Evolutionary conservation across 1,140 invertebrate genomes (phyloP).

Genomic region (Meteorus sp.): DNA sequence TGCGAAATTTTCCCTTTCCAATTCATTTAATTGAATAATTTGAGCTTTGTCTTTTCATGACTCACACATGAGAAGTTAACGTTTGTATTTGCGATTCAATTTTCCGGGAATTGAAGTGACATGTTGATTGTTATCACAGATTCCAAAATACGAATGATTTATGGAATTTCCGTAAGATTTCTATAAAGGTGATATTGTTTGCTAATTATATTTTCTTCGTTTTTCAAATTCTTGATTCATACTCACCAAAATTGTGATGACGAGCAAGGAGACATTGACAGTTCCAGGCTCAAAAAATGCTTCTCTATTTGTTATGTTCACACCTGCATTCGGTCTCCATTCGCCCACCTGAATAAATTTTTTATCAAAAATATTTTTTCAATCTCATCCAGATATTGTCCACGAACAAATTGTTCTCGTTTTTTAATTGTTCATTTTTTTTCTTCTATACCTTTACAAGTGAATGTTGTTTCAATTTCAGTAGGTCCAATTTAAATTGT

Average conservation of each 20-base stretch:
- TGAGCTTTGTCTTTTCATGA: too few species aligned
- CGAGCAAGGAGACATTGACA: conserved; percentile 67
- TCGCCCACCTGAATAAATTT: conserved; percentile 59
- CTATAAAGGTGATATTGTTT: background rate
- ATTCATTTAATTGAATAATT: too few species aligned
- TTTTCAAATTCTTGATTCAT: background rate
- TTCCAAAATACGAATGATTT: background rate
- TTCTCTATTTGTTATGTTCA: conserved; percentile 65
- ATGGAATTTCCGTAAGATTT: background rate
- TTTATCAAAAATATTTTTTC: background rate
- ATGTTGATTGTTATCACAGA: too few species aligned
- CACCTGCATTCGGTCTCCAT: conserved; percentile 61
- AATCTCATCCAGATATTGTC: too few species aligned
- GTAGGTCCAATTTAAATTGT: conserved; percentile 75
- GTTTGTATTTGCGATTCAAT: too few species aligned
- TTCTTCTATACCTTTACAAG: conserved; percentile 62
- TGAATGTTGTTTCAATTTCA: conserved; percentile 74
- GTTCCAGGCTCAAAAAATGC: conserved; percentile 65
- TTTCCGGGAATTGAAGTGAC: too few species aligned
- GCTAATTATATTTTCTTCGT: background rate
- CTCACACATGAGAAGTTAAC: too few species aligned
- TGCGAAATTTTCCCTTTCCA: too few species aligned
- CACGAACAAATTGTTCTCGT: too few species aligned
- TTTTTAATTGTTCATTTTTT: conserved; percentile 1
- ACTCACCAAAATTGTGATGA: conserved; percentile 71